phyloP scores from a whole-genome alignment of 2,113 vertebrate genomes.

The Alouatta palliata region DNA sequence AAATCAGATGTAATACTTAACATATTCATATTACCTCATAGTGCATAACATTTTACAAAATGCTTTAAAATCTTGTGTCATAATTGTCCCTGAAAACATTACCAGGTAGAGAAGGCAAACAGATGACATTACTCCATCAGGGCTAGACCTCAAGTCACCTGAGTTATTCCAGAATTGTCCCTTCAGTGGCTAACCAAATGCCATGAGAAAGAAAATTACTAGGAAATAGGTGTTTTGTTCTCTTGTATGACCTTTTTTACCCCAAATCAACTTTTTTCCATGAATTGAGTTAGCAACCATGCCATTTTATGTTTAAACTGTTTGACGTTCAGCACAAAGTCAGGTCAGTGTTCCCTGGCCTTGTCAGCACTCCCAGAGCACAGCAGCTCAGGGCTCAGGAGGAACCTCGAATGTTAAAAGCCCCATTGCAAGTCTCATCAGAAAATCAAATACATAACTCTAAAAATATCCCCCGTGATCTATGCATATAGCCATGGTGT shows the following conservation, averaged over 20 bases:
- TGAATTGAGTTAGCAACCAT: constrained; percentile 66
- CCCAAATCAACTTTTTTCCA: constrained; percentile 24
- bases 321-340: constrained; percentile 79
- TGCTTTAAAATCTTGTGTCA: background rate
- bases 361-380: constrained; percentile 70
- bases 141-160: background rate
- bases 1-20: background rate
- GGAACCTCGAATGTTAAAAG: constrained; percentile 79
- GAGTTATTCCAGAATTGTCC: constrained; percentile 12
- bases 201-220: background rate
- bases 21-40: background rate
- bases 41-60: background rate
- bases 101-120: background rate
- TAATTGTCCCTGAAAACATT: background rate
- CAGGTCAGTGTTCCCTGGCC: constrained; percentile 66
- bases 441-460: constrained; percentile 84
- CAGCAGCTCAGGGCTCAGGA: constrained; percentile 63
- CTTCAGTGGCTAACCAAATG: background rate
- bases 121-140: background rate
- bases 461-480: constrained; percentile 85
- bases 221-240: background rate
- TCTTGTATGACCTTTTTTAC: background rate
- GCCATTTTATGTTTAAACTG: constrained; percentile 40
- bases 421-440: constrained; percentile 71
- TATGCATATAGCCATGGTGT: constrained; percentile 75